Evolutionary conservation across 2,888 invertebrate species (phyloP).

Genomic region (Nasonovia ribisnigri): DNA sequence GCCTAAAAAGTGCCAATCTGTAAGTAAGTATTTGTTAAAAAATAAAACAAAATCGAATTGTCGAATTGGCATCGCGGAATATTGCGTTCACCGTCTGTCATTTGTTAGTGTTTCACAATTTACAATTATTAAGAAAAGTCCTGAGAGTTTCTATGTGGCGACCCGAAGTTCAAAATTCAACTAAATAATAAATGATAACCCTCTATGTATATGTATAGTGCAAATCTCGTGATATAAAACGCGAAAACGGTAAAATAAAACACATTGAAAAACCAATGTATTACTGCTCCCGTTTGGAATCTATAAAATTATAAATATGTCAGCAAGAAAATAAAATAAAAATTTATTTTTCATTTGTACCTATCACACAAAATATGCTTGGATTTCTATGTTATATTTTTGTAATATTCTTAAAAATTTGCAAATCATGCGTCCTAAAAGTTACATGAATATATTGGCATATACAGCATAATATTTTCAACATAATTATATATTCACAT

Average conservation of each 20-base stretch:
- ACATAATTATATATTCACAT: background rate
- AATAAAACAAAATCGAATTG: background rate
- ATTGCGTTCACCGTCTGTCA: background rate
- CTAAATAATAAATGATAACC: background rate
- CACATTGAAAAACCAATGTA: background rate
- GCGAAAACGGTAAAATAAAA: background rate
- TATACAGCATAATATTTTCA: background rate
- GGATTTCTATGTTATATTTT: background rate
- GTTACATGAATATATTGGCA: background rate
- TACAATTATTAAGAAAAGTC: background rate
- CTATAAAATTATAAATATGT: background rate
- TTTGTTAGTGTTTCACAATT: background rate
- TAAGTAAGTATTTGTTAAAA: background rate
- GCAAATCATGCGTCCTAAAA: background rate
- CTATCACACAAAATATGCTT: background rate
- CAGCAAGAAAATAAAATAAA: background rate
- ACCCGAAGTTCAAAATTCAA: background rate
- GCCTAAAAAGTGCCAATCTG: background rate
- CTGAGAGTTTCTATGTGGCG: background rate
- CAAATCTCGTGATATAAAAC: background rate
- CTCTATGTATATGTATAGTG: background rate
- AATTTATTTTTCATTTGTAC: background rate
- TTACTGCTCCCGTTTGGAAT: background rate
- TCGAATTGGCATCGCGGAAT: background rate
- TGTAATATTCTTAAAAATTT: background rate